Evolutionary conservation across 1,140 invertebrate genomes (phyloP), one percentile per base, ranked within the genome.

Genomic region (Lepidurus packardi): DNA sequence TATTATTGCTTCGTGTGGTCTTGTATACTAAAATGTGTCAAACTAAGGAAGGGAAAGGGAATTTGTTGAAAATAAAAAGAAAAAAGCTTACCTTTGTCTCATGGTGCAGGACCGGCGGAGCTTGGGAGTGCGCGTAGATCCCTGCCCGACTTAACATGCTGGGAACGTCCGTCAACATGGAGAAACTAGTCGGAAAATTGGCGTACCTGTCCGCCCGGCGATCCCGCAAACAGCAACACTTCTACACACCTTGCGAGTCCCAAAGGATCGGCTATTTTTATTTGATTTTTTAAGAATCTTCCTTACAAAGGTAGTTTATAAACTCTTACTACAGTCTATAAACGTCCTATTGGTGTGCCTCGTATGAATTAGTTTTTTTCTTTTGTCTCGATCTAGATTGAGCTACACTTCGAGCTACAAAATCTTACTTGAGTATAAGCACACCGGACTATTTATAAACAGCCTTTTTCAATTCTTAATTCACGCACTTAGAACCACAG

Each of bases 111-210:
- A 74, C 78, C 42, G 73, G 44, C 78, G 78, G 65, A 73, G 73
- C 73, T 34, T 78, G 78, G 44, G 42, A 75, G 78, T 78, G 78
- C 11, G 78, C 74, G 73, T 78, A 78, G 11, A 78, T 43, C 21
- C 78, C 78, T 44, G 78, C 78, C 11, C 78, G 78, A 74, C 73
- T 74, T 42, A 78, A 74, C 78, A 78, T 78, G 74, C 78, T 74
- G 44, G 78, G 78, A 45, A 78, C 78, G 78, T 78, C 78, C 43
- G 78, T 78, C 78, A 78, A 78, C 78, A 78, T 78, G 43, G 43
- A 47, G 53, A 21, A 21, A 65, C 6, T 16, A 65, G 4, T 65
- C 6, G 53, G 7, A 9, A 21, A 11, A 21, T 65, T 65, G 13
- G 53, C 53, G 53, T 65, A 65, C 53, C 53, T 65, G 53, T 65